Base-by-base conservation (phyloP, 2,888 invertebrate genomes). In the Chloroclysta siterata region DNA sequence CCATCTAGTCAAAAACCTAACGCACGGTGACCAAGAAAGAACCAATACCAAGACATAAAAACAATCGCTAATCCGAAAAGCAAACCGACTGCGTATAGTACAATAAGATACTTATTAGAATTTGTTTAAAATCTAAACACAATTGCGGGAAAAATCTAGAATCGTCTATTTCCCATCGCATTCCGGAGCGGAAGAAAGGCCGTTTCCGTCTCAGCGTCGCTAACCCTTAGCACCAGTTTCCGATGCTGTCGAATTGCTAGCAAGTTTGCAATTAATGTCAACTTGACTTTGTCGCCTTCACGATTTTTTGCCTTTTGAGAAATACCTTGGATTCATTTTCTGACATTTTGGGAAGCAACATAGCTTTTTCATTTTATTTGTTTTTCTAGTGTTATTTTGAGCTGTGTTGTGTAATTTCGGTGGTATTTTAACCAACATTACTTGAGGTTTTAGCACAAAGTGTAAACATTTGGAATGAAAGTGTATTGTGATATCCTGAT, bases 131-230 rank as follows among this genome's bases (percentile, higher is more conserved):
- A 64, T 56, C 36, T 22, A 47, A 55, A 60, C 41, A 64, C 60
- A 60, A 60, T 64, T 55, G 63, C 55, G 63, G 47, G 59, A 59
- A 63, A 57, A 80, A 74, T 75, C 70, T 77, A 66, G 70, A 55
- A 80, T 81, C 79, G 74, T 70, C 76, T 74, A 78, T 78, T 82
- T 83, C 83, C 71, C 81, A 82, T 71, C 73, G 75, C 80, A 85
- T 85, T 86, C 83, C 81, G 75, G 76, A 76, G 54, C 77, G 75
- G 66, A 66, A 41, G 56, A 68, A 59, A 66, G 59, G 63, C 58
- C 57, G 72, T 72, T 79, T 79, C 76, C 80, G 77, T 71, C 73
- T 73, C 58, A 62, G 53, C 65, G 60, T 64, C 59, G 58, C 29
- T 42, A 7, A 28, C 22, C 41, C n/a, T 28, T 41, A 8, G 8